These are phyloP conservation scores for Aptenodytes patagonicus DNA, from an alignment of 2,113 vertebrate species.

Conservation along the genomic window DNA sequence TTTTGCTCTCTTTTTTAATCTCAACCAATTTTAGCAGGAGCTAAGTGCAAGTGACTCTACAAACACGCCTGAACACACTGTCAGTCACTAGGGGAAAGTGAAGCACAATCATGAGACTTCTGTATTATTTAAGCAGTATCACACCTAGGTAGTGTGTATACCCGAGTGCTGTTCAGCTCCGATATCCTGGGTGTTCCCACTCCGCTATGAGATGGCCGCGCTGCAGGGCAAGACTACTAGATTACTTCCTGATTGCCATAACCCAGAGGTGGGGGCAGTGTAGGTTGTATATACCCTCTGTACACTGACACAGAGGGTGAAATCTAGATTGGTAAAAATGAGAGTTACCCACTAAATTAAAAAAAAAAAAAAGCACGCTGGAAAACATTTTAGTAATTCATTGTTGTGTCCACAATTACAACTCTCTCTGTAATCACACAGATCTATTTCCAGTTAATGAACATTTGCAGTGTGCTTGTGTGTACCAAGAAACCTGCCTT, in stretches of 20 bases:
- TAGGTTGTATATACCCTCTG: not conserved
- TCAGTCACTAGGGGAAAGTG: not conserved
- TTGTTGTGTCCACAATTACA: not conserved
- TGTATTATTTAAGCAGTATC: not conserved
- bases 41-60: not conserved
- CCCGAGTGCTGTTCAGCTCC: not conserved
- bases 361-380: too few relatives aligned
- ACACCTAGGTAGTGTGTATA: not conserved
- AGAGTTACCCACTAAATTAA: not conserved
- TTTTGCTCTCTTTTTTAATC: not conserved
- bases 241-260: not conserved
- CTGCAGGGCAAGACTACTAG: not conserved
- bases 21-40: not conserved
- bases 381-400: not conserved
- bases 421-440: not conserved
- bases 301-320: not conserved
- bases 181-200: conserved; percentile 28
- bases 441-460: not conserved
- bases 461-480: not conserved
- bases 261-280: not conserved
- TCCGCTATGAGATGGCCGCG: rapidly evolving
- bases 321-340: not conserved
- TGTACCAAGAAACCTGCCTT: not conserved
- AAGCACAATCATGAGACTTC: not conserved
- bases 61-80: not conserved